Conservation (phyloP, 1,140 invertebrate species). For the Sycobia sp. region DNA sequence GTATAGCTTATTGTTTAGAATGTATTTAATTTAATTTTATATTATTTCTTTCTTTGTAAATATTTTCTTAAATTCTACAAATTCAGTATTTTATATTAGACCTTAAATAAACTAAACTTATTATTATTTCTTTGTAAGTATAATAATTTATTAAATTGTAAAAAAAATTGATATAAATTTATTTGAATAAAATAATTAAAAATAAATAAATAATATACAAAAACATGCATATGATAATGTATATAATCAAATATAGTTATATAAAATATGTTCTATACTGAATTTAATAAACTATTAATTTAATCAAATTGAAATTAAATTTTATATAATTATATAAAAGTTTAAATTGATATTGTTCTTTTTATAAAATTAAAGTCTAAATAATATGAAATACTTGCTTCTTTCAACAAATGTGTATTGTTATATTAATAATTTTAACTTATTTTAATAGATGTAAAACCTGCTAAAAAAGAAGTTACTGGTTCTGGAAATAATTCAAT, state of each 20-base stretch:
- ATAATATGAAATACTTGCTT: no score
- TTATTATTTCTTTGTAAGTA: neutral
- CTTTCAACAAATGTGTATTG: no score
- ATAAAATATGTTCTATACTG: slow-evolving; percentile 3
- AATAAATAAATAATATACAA: no score
- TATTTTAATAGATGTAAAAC: slow-evolving; percentile 62
- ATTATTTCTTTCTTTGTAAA: neutral
- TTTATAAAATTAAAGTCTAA: no score
- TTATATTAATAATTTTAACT: no score
- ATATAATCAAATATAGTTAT: no score
- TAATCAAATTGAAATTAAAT: neutral
- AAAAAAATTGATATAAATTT: no score
- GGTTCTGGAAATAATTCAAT: slow-evolving; percentile 39
- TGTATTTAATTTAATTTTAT: neutral
- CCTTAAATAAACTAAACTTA: neutral
- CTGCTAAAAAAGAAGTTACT: slow-evolving; percentile 61
- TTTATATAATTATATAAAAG: slow-evolving; percentile 3
- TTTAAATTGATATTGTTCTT: no score
- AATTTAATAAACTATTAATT: slow-evolving; percentile 12
- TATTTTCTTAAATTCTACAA: neutral
- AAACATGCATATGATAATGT: no score
- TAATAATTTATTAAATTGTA: no score
- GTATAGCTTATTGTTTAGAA: slow-evolving; percentile 35
- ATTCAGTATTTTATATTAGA: neutral
- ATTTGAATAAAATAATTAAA: no score